Evolutionary conservation across 64 coral and sea anemone genomes (phyloP), one percentile per base, ranked within the genome.

Genomic region (Anthopleura sola): DNA sequence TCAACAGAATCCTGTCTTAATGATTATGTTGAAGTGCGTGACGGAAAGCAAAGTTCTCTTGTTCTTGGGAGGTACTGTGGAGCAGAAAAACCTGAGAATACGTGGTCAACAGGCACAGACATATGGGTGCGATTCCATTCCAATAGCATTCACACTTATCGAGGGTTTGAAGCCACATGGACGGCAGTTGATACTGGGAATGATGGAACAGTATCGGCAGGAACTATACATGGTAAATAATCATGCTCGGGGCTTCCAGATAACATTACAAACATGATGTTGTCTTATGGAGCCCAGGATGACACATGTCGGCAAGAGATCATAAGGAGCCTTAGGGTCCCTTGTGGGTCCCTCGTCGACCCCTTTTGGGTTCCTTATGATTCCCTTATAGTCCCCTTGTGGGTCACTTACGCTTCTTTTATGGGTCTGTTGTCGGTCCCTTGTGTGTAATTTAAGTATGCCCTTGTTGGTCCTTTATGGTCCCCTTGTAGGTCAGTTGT

Each of bases 121-220:
- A 48, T 81, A 26, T 81, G 78, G 78, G 78, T 81, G 2, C 38
- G 49, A 53, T 81, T 81, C 26, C 78, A 81, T 44, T 81, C 78
- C 21, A 81, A 81, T 29, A 2, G 32, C 21, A 46, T 0, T 32
- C 38, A 48, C 37, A 53, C 24, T 29, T 81, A 81, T 53, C 38
- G 32, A 29, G 78, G 78, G 20, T 81, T 81, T 17, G 21, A 46
- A 24, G 78, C 39, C 21, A 81, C 39, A 2, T 81, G 78, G 78
- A 71, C 12, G 7, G 29, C 66, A 14, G 28, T 71, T 6, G 11
- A 11, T 66, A 66, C 20, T 23, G 60, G 34, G 66, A 31, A 8
- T 71, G 31, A 32, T 71, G 66, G 66, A 15, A 0, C 15, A 71
- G 34, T 13, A 34, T 71, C 66, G 3, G 66, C 66, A 32, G 66